A percentile compares a stretch with the other conserved stretches of the same genome.
Evolutionary conservation across 2,113 vertebrate species (phyloP).

Genomic region (Motacilla tschutschensis): DNA sequence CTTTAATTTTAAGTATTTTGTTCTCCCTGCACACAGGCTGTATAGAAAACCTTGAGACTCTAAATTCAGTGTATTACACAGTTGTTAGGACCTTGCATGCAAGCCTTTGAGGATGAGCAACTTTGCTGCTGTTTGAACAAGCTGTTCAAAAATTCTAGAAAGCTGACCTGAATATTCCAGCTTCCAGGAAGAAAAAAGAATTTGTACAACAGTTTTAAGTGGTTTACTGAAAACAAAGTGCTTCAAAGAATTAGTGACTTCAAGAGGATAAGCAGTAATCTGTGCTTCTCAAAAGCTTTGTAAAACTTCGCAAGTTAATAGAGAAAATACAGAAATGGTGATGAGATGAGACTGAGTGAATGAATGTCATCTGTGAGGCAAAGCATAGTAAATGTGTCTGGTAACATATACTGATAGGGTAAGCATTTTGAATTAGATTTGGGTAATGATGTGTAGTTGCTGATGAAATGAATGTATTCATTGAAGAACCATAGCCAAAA

Average conservation of each 20-base stretch:
- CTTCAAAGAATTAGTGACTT: neutral
- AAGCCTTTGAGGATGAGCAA: neutral
- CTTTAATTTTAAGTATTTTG: neutral
- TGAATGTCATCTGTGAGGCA: neutral
- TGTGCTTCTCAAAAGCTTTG: neutral
- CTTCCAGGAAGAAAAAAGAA: neutral
- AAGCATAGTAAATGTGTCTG: neutral
- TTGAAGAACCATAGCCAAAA: neutral
- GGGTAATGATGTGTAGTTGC: neutral
- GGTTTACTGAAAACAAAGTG: neutral
- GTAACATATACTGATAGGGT: neutral
- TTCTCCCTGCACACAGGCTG: neutral
- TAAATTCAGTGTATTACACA: neutral
- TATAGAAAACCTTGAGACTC: neutral
- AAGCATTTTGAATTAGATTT: neutral
- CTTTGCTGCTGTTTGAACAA: neutral
- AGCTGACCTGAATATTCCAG: neutral
- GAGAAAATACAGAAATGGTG: neutral
- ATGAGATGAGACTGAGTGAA: neutral
- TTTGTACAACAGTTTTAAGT: neutral
- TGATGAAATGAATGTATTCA: fast-evolving
- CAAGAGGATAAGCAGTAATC: neutral
- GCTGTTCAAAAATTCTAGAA: neutral
- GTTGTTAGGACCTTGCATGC: neutral
- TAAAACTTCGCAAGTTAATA: neutral